Evolutionary conservation across 2,888 invertebrate genomes (phyloP).

Genomic region (Eupeodes luniger): DNA sequence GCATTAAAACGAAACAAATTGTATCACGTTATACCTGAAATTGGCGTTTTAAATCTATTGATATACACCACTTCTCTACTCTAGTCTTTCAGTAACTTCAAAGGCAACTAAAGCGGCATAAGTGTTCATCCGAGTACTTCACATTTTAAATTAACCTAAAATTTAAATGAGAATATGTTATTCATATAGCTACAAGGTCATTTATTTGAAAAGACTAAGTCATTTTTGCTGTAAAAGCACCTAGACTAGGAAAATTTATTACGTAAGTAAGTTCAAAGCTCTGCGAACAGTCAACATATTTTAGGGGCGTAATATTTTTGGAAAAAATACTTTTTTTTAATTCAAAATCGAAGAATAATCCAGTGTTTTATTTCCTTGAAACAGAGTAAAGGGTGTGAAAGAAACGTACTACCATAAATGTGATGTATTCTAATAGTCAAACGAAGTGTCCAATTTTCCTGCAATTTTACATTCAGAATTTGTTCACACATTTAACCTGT

Average conservation of each 20-base stretch:
- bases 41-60: slow-evolving; percentile 19
- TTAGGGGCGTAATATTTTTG: not conserved
- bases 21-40: not conserved
- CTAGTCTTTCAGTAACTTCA: slow-evolving; percentile 12
- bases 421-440: no score
- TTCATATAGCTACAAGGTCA: slow-evolving; percentile 8
- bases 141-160: not conserved
- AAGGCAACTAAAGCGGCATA: not conserved
- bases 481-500: not conserved
- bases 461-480: not conserved
- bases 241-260: not conserved
- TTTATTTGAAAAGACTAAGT: not conserved
- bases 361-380: no score
- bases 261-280: not conserved
- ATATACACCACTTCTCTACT: not conserved
- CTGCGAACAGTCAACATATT: no score
- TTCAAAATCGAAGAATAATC: no score
- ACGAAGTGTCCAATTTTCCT: no score
- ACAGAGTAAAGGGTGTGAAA: no score
- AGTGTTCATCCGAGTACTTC: not conserved
- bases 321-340: no score
- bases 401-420: no score
- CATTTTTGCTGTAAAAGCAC: not conserved
- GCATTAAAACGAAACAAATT: slow-evolving; percentile 19
- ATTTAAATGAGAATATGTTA: slow-evolving; percentile 5